phyloP scores from a whole-genome alignment of 2,888 invertebrate genomes.

The Platerodrilus igneus region DNA sequence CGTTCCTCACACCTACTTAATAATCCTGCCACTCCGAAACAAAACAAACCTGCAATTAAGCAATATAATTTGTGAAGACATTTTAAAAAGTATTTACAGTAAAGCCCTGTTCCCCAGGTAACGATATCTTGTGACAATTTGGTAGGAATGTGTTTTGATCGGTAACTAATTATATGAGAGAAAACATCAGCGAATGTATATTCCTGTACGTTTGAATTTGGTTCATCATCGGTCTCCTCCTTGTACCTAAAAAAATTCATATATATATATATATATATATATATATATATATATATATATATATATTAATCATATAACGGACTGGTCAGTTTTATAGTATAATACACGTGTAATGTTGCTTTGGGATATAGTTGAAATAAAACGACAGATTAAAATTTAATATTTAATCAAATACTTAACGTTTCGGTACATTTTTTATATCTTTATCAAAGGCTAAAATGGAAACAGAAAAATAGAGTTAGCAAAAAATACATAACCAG shows the following conservation, averaged over 20 bases:
- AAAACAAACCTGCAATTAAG: constrained; percentile 37
- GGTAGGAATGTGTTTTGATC: constrained; percentile 46
- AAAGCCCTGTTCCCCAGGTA: constrained; percentile 49
- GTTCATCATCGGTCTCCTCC: constrained; percentile 43
- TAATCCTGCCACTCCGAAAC: constrained; percentile 41
- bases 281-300: too few species aligned
- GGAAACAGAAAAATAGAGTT: too few species aligned
- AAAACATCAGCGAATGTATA: constrained; percentile 36
- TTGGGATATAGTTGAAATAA: too few species aligned
- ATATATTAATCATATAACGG: too few species aligned
- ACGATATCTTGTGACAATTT: constrained; percentile 49
- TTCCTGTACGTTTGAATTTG: constrained; percentile 39
- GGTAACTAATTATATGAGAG: constrained; percentile 48
- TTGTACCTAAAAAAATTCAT: constrained; percentile 41
- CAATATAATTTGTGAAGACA: constrained; percentile 9
- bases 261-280: not conserved
- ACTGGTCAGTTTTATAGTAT: too few species aligned
- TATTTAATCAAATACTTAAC: too few species aligned
- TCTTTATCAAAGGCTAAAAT: too few species aligned
- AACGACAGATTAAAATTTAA: too few species aligned
- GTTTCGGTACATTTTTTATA: too few species aligned
- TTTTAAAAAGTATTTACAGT: constrained; percentile 46
- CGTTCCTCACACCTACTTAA: constrained; percentile 40
- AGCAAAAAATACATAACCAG: too few species aligned
- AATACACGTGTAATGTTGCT: too few species aligned